These are phyloP conservation scores for Copidosoma aretas DNA, from an alignment of 2,888 invertebrate genomes.

Conservation along the genomic window DNA sequence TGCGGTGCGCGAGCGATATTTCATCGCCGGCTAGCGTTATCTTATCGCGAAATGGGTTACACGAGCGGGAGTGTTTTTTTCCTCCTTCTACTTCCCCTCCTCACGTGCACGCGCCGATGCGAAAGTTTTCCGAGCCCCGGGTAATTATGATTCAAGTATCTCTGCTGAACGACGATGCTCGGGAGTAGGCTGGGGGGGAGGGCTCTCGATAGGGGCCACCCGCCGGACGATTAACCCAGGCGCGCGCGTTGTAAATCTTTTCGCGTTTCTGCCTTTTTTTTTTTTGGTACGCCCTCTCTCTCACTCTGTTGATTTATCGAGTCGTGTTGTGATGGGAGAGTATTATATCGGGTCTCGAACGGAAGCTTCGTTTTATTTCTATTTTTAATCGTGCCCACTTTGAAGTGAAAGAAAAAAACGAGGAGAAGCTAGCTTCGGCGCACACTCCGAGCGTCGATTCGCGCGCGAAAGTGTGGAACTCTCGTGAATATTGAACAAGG, in stretches of 20 bases:
- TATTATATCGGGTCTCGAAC: no score
- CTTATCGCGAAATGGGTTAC: slow-evolving; percentile 33
- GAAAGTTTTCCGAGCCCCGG: neutral
- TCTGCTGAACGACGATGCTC: neutral
- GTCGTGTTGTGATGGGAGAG: no score
- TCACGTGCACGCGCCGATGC: neutral
- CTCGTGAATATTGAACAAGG: no score
- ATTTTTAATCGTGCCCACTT: no score
- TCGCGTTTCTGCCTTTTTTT: neutral
- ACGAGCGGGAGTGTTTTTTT: slow-evolving; percentile 7
- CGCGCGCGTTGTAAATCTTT: slow-evolving; percentile 16
- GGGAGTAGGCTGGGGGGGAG: neutral
- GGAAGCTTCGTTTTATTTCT: no score
- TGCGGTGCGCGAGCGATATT: slow-evolving; percentile 29
- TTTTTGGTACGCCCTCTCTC: no score
- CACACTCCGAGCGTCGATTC: no score
- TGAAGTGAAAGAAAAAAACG: no score
- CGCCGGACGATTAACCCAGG: slow-evolving; percentile 14
- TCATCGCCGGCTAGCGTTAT: slow-evolving; percentile 26
- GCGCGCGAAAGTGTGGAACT: no score
- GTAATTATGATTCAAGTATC: slow-evolving; percentile 13
- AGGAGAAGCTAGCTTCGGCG: no score
- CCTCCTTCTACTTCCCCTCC: neutral
- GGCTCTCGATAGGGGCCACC: slow-evolving; percentile 5
- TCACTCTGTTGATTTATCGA: no score